phyloP scores from a whole-genome alignment of 2,113 vertebrate species.

The Periophthalmus modestus region DNA sequence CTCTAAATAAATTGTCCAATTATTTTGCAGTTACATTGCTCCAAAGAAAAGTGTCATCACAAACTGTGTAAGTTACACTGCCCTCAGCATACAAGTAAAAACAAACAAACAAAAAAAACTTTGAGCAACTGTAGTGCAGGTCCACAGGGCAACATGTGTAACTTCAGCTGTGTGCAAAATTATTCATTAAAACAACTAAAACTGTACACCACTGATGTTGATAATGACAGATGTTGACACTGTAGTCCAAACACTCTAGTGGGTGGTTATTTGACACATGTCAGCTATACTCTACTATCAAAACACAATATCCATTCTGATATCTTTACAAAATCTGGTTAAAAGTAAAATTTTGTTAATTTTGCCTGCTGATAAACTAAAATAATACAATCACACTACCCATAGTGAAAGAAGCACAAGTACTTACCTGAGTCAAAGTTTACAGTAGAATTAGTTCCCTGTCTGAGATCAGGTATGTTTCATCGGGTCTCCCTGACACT shows the following conservation, averaged over 20 bases:
- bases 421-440: not conserved
- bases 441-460: not conserved
- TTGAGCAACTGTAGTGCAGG: too few relatives aligned
- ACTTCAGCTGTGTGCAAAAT: not conserved
- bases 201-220: not conserved
- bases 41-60: not conserved
- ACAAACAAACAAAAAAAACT: too few relatives aligned
- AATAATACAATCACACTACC: not conserved
- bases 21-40: not conserved
- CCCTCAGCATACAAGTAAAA: too few relatives aligned
- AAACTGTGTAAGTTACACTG: too few relatives aligned
- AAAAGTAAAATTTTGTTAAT: not conserved
- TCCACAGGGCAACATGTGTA: not conserved
- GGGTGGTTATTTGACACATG: not conserved
- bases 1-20: not conserved
- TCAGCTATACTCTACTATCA: too few relatives aligned
- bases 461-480: not conserved
- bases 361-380: not conserved
- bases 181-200: not conserved
- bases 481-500: conserved; percentile 14
- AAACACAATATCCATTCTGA: not conserved
- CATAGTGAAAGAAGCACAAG: not conserved
- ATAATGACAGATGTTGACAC: not conserved
- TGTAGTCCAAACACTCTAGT: not conserved
- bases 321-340: not conserved